Evolutionary conservation across 2,888 invertebrate species (phyloP), one percentile per base, ranked within the genome.

Genomic region (Lasioglossum leucozonium): DNA sequence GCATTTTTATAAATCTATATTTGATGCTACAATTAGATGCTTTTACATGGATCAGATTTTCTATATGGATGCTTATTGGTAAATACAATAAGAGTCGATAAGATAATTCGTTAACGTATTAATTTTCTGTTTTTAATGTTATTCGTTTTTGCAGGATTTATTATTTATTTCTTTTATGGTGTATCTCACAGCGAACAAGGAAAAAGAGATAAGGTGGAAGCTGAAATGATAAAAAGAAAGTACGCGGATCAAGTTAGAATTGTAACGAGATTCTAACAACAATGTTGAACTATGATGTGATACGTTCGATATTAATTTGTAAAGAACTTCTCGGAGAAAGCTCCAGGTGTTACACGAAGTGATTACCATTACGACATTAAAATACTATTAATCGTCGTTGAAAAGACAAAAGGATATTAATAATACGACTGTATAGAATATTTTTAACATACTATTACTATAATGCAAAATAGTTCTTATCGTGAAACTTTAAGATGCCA

Each of bases 11-110:
- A 92, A 99, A 99, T 95, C 95, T 98, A 77, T 98, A 98, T 95
- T 96, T 99, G 78, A 99, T 99, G 99, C 96, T 98, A 92, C 98
- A 98, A 95, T 95, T 99, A 86, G 98, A 98, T 94, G 91, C 96
- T 75, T 96, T 97, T 92, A 99, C 99, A 3, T 99, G 99, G 99
- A 96, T 98, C 82, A 96, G 99, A 92, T 99, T 99, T 95, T 95
- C 96, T 78, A 96, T 98, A 26, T 99, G 99, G 99, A 96, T 99
- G 90, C 93, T 96, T 11, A 95, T 98, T 84, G 99, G 99, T 96
- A 93, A 95, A 96, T 81, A 26, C 2, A 65, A 42, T 8, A 72
- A 77, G 13, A 47, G 76, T 81, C 73, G 30, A 34, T n/a, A 67
- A 76, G 55, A 8, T 8, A 62, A 44, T 2, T 4, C 72, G 26